Evolutionary conservation across 2,113 vertebrate genomes (phyloP), one percentile per base, ranked within the genome.

Genomic region (Corythaeola cristata): DNA sequence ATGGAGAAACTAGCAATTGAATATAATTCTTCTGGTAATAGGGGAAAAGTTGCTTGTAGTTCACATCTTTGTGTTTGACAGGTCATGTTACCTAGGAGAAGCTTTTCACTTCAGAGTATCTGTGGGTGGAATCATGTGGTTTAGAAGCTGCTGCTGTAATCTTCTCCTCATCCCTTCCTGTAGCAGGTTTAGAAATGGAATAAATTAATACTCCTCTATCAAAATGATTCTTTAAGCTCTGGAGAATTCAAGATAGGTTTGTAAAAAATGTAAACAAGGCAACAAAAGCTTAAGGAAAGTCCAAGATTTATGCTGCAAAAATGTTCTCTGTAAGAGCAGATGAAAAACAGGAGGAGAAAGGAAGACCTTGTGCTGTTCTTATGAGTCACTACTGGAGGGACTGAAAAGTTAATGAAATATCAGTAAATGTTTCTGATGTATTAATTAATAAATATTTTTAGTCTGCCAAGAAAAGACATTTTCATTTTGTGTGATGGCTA

Each of bases 61-160:
- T 92, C 75, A 72, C 49, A 64, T 71, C 85, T 78, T 62, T 59
- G 55, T 90, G 49, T 78, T 69, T 97, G 90, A 90, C 72, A 81
- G 76, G 88, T 94, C 76, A 20, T 45, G 89, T 64, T 94, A 87
- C 55, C 58, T 50, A 76, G 73, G 83, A 94, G 85, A 69, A 85
- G 35, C 13, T 86, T 76, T 90, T 78, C 3, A 1, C 77, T 79
- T 89, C 44, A 58, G 58, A 82, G 26, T 68, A 12, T 67, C 69
- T 0, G 85, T 87, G 74, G 85, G 78, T 66, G 85, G 80, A 94
- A 91, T 68, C 69, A 6, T 8, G 24, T 35, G 24, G 27, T 41
- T 77, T 60, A 63, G 73, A 88, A 96, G 37, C 59, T 73, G 45
- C 66, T 82, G 22, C 50, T 94, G 32, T 67, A 71, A 84, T 93